Conservation (phyloP, 2,888 invertebrate genomes). For the Stenichneumon culpator region DNA sequence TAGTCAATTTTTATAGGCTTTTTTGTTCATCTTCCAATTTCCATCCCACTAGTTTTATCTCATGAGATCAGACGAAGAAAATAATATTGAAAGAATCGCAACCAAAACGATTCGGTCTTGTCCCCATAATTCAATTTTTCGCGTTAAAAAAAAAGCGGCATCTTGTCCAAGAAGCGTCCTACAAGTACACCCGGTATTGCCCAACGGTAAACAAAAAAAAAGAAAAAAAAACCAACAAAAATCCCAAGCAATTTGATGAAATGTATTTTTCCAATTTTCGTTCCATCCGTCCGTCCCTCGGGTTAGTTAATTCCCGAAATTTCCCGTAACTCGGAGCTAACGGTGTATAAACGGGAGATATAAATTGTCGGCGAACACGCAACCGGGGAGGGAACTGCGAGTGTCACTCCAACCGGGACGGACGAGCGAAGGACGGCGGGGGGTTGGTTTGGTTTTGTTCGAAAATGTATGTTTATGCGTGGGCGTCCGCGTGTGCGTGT, state of each 20-base stretch:
- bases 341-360: constrained; percentile 51
- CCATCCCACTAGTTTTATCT: no score
- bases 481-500: constrained; percentile 47
- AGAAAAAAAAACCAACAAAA: neutral
- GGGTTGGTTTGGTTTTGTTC: constrained; percentile 43
- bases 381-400: constrained; percentile 49
- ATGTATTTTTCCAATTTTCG: constrained; percentile 35
- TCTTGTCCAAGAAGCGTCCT: no score
- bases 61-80: no score
- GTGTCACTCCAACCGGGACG: constrained; percentile 52
- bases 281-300: constrained; percentile 15
- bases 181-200: no score
- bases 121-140: no score
- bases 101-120: no score
- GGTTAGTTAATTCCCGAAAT: constrained; percentile 56
- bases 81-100: no score
- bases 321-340: constrained; percentile 20
- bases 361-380: constrained; percentile 57
- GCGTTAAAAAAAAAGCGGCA: no score
- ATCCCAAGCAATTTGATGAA: neutral
- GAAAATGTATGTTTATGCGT: constrained; percentile 63
- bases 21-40: neutral
- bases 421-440: neutral
- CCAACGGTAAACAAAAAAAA: no score
- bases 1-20: neutral